Conservation (phyloP, 2,797 vertebrate genomes). For the Xiphophorus birchmanni region DNA sequence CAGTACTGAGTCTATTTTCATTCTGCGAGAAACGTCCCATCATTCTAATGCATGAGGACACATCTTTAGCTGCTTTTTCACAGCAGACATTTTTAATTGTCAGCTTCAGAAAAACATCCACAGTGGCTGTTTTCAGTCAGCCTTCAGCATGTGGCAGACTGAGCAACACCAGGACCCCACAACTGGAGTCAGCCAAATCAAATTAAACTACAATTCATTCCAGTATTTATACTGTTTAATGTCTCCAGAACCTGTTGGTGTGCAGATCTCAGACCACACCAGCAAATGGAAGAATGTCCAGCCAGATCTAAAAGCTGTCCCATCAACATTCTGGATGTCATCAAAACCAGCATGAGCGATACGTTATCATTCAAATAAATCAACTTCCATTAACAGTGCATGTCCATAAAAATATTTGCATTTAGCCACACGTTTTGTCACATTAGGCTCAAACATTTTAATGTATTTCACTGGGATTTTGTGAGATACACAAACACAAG, state of each 20-base stretch:
- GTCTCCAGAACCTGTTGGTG: background rate
- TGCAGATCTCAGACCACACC: background rate
- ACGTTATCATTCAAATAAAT: background rate
- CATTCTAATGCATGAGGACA: background rate
- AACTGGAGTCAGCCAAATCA: background rate
- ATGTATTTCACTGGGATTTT: background rate
- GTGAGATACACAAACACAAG: background rate
- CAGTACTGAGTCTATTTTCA: background rate
- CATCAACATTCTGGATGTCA: background rate
- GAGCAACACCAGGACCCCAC: background rate
- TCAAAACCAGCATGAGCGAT: background rate
- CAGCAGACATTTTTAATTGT: background rate
- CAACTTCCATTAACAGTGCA: background rate
- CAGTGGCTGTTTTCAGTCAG: slow-evolving; percentile 1
- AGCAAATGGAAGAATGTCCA: background rate
- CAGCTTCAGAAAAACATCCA: background rate
- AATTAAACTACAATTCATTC: background rate
- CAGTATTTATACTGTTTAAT: background rate
- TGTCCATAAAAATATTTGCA: background rate
- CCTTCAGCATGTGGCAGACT: background rate
- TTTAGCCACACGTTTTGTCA: background rate
- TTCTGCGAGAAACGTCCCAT: background rate
- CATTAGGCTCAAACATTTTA: background rate
- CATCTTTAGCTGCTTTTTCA: background rate
- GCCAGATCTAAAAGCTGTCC: background rate